Percentiles rank a stretch among this genome's conserved stretches.
Evolutionary conservation across 2,113 vertebrate species (phyloP).

Genomic region (Pseudonaja textilis): DNA sequence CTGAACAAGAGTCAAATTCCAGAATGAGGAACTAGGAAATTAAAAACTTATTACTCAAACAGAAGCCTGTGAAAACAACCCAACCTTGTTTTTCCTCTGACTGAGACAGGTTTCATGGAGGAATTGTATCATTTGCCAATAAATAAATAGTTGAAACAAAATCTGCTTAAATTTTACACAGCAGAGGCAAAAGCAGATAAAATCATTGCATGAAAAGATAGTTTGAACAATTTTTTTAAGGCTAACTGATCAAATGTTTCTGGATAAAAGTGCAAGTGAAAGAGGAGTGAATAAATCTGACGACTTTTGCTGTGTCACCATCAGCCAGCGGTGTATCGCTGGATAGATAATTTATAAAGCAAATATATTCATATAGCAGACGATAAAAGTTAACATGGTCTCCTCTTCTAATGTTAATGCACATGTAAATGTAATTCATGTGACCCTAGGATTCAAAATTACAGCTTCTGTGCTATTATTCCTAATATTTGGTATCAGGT

Average conservation of each 20-base stretch:
- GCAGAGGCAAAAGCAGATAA: neutral
- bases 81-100: neutral
- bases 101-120: neutral
- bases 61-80: neutral
- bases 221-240: neutral
- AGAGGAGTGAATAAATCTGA: neutral
- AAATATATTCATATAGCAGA: neutral
- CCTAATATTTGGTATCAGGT: neutral
- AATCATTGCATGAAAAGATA: neutral
- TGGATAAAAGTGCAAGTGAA: neutral
- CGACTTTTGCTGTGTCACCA: neutral
- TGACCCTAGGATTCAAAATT: neutral
- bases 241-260: neutral
- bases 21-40: neutral
- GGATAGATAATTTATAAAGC: neutral
- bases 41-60: neutral
- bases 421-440: neutral
- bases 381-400: neutral
- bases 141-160: neutral
- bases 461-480: neutral
- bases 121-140: neutral
- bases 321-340: neutral
- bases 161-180: neutral
- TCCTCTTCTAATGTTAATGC: neutral
- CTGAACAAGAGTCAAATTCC: neutral